Evolutionary conservation across 2,113 vertebrate species (phyloP).

Genomic region (Galeopterus variegatus): DNA sequence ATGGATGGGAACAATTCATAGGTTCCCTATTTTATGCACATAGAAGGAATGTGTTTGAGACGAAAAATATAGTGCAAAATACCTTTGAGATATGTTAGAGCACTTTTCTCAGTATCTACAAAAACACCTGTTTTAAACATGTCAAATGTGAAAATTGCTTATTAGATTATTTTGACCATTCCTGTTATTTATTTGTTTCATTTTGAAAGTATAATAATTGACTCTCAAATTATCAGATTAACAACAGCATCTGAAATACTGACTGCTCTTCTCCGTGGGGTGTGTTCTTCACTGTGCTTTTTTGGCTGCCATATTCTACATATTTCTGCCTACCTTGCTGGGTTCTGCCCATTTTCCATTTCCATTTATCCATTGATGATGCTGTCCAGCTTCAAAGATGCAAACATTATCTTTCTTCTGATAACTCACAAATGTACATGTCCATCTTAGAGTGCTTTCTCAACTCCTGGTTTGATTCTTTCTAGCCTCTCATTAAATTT

Average conservation of each 20-base stretch:
- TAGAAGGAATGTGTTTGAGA: neutral
- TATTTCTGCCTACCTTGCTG: neutral
- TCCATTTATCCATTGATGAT: neutral
- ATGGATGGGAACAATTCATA: neutral
- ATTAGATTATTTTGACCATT: neutral
- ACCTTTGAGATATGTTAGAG: neutral
- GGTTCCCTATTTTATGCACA: neutral
- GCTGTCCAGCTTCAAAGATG: neutral
- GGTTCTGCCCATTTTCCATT: neutral
- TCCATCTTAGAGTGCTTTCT: neutral
- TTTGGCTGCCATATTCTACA: neutral
- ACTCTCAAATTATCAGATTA: neutral
- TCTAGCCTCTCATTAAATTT: neutral
- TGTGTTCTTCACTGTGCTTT: neutral
- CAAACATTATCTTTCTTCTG: neutral
- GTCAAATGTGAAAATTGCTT: neutral
- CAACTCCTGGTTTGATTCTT: neutral
- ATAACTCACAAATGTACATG: neutral
- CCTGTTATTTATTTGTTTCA: neutral
- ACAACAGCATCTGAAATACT: neutral
- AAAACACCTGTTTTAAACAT: neutral
- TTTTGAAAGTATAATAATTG: neutral
- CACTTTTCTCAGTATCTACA: neutral
- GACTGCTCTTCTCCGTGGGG: fast-evolving
- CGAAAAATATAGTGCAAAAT: neutral